Base-by-base conservation (phyloP, 2,888 invertebrate species). In the Tenthredo distinguenda region DNA sequence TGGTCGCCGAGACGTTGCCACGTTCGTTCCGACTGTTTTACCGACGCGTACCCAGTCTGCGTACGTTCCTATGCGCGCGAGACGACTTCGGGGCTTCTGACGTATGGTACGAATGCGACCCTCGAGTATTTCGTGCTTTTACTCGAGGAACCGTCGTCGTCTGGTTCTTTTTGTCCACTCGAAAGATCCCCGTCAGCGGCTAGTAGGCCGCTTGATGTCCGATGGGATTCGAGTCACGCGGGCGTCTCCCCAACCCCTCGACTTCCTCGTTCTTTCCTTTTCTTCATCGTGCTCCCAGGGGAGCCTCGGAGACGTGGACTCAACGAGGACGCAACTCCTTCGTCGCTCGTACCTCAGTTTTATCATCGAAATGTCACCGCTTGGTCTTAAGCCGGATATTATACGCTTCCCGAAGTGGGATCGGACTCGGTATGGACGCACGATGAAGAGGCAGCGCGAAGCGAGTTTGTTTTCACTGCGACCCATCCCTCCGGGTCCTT, bases 151-250 rank as follows among this genome's bases (percentile, higher is more conserved):
- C 5, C 47, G 47, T 31, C 5, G 0, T 74, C n/a, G n/a, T 7
- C 43, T 40, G n/a, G 4, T 72, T 72, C 72, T 43, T 43, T 40
- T 43, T 40, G 72, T 72, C 37, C 72, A 72, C 72, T 72, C 72
- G 72, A 37, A 21, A 43, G 72, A 40, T 40, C n/a, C 10, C 47
- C 50, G 55, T 77, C 55, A 40, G 76, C 31, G 31, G 18, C 12
- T 10, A 10, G 10, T 47, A 31, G 21, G 50, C 72, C n/a, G 12
- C 50, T 47, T 50, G 76, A 47, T 47, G 37, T 83, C 34, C 43
- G 47, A 68, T 21, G 65, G 43, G 68, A 83, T 83, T 83, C 82
- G 47, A 83, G 82, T 83, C 82, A 83, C 82, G 82, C 31, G 82
- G 68, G 47, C 50, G 9, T 43, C 6, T 21, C 34, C 72, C 40